Evolutionary conservation across 2,888 invertebrate genomes (phyloP), one percentile per base, ranked within the genome.

Genomic region (Blastobasis lacticolella): DNA sequence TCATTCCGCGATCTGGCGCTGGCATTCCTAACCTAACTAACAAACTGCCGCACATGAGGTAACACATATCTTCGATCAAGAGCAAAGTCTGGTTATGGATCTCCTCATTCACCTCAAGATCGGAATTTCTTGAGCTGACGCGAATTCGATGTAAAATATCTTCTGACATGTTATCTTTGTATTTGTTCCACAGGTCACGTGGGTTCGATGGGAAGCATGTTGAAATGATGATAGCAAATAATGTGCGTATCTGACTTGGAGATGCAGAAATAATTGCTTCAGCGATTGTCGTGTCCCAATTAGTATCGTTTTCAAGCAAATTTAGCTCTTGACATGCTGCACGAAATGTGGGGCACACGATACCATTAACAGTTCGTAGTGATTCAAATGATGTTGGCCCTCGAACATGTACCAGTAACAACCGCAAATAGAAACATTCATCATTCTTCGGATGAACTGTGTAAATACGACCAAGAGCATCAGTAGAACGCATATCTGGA

Each of bases 31-130:
- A 56, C 50, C 51, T 48, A 46, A 53, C 51, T 55, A 67, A 61
- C 60, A 63, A 50, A 59, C 64, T 66, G 53, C 64, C 64, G 54
- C 58, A 48, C 48, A 66, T 61, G 53, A 60, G 51, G 51, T 62
- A 65, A n/a, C n/a, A n/a, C n/a, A n/a, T n/a, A n/a, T n/a, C n/a
- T n/a, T n/a, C n/a, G n/a, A n/a, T n/a, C n/a, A n/a, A n/a, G n/a
- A n/a, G n/a, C n/a, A n/a, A n/a, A n/a, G n/a, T n/a, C n/a, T n/a
- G n/a, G n/a, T n/a, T n/a, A n/a, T n/a, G n/a, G n/a, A n/a, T n/a
- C n/a, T n/a, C n/a, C n/a, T n/a, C n/a, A n/a, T n/a, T n/a, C n/a
- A n/a, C n/a, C n/a, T n/a, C n/a, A n/a, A n/a, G n/a, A n/a, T n/a
- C n/a, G n/a, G n/a, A n/a, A n/a, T n/a, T n/a, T n/a, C n/a, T n/a